Conservation (phyloP, 2,888 invertebrate species). For the Heteromurus nitidus region DNA sequence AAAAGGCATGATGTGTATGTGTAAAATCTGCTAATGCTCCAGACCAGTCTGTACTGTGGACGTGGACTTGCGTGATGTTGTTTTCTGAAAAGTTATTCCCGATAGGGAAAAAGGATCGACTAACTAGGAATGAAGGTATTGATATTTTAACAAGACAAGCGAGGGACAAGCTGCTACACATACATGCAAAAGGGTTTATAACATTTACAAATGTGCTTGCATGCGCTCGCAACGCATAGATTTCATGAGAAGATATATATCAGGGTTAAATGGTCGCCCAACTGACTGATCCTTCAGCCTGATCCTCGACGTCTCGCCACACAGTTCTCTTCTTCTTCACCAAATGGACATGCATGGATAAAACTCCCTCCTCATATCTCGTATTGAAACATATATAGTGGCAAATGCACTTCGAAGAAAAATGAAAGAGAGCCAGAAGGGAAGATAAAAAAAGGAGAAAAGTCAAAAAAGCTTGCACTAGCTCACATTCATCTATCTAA, state of each 20-base stretch:
- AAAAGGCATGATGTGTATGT: too few relatives aligned
- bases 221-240: slow-evolving; percentile 42
- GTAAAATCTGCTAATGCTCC: too few relatives aligned
- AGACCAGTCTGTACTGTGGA: too few relatives aligned
- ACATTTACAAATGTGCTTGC: neutral
- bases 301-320: slow-evolving; percentile 19
- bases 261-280: slow-evolving; percentile 35
- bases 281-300: slow-evolving; percentile 32
- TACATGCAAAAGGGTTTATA: neutral
- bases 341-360: neutral
- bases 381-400: neutral
- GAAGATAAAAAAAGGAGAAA: neutral
- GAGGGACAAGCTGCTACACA: slow-evolving; percentile 43
- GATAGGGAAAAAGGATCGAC: slow-evolving; percentile 6
- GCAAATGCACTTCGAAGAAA: neutral
- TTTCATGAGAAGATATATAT: slow-evolving; percentile 45
- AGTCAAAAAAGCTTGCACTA: slow-evolving; percentile 17
- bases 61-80: slow-evolving; percentile 40
- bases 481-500: slow-evolving; percentile 45
- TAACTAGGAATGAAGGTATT: slow-evolving; percentile 52
- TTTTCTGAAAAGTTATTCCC: neutral
- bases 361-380: neutral
- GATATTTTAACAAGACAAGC: slow-evolving; percentile 59
- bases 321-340: too few relatives aligned
- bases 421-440: slow-evolving; percentile 9